Evolutionary conservation across 2,113 vertebrate genomes (phyloP).

Genomic region (Scalopus aquaticus): DNA sequence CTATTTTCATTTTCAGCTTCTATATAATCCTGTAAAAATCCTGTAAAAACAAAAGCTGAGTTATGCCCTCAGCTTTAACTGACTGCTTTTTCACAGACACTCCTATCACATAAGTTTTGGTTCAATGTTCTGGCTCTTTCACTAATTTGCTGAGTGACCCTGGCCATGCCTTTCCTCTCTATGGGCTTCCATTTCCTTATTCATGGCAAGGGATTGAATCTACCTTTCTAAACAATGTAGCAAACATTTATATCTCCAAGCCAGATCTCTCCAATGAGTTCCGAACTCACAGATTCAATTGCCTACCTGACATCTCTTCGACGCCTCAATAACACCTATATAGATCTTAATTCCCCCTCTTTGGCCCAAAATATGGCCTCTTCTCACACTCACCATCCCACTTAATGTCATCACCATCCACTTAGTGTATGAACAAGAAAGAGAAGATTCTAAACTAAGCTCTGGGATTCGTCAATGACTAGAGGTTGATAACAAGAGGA

Average conservation of each 20-base stretch:
- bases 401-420: not conserved
- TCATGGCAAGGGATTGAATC: not conserved
- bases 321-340: not conserved
- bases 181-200: not conserved
- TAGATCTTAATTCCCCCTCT: not conserved
- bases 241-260: not conserved
- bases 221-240: not conserved
- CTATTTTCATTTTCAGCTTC: slow-evolving; percentile 49
- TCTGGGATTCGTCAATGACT: not conserved
- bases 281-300: not conserved
- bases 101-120: not conserved
- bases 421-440: not conserved
- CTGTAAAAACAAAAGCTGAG: not conserved
- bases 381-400: not conserved
- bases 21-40: not conserved
- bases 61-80: not conserved
- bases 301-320: not conserved
- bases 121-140: not conserved
- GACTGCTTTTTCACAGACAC: not conserved
- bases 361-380: not conserved
- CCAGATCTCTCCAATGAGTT: not conserved
- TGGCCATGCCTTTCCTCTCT: not conserved
- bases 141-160: not conserved
- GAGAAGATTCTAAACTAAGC: not conserved
- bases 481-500: not conserved